Evolutionary conservation across 1,140 invertebrate genomes (phyloP).

Genomic region (Drosophila trapezifrons): DNA sequence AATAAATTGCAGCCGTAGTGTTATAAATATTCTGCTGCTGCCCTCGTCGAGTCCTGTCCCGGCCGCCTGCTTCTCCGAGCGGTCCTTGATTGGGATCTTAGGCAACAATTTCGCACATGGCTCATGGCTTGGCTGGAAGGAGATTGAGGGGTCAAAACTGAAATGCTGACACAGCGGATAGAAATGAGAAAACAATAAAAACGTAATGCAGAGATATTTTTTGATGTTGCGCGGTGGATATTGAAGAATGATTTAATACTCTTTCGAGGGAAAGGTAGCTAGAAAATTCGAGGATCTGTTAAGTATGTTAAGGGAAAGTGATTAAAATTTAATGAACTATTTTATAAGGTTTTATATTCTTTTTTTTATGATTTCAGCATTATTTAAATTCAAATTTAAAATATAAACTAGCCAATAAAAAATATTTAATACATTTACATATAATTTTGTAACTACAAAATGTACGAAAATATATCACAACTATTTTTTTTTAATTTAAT

Average conservation of each 20-base stretch:
- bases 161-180: conserved; percentile 71
- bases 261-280: not conserved
- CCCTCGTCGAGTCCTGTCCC: conserved; percentile 15
- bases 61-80: not conserved
- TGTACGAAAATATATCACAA: too few relatives aligned
- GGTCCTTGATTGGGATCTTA: conserved; percentile 67
- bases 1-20: conserved; percentile 78
- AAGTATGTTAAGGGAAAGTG: too few relatives aligned
- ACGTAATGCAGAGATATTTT: conserved; percentile 28
- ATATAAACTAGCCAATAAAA: too few relatives aligned
- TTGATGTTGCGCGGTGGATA: conserved; percentile 8
- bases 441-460: too few relatives aligned
- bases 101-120: conserved; percentile 76
- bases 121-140: conserved; percentile 22
- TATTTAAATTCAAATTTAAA: not conserved
- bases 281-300: not conserved
- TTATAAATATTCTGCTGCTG: conserved; percentile 70
- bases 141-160: conserved; percentile 54
- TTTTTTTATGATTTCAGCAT: not conserved
- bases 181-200: conserved; percentile 38
- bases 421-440: too few relatives aligned
- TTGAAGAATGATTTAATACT: conserved; percentile 25
- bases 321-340: not conserved
- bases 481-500: not conserved
- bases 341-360: too few relatives aligned